Conservation (phyloP, 2,888 invertebrate genomes). For the Aethes cnicana region DNA sequence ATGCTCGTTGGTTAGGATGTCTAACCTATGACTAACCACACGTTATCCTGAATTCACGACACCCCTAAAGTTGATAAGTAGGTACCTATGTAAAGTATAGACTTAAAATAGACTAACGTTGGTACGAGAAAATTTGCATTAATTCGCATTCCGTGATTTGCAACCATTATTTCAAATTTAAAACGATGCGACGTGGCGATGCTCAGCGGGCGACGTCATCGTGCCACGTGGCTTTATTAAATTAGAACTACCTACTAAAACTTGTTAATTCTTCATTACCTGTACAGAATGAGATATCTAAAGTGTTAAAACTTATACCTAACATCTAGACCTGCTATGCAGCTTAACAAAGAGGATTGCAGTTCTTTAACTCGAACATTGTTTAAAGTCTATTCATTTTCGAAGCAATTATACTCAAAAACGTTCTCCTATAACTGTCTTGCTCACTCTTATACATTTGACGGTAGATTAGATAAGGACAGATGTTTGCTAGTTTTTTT, state of each 20-base stretch:
- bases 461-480: slow-evolving; percentile 53
- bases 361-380: slow-evolving; percentile 24
- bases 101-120: slow-evolving; percentile 23
- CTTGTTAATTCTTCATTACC: too few species aligned
- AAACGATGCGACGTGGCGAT: slow-evolving; percentile 36
- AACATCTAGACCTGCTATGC: slow-evolving; percentile 18
- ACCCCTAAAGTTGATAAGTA: background rate
- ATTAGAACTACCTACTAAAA: background rate
- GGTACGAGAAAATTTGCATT: slow-evolving; percentile 29
- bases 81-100: slow-evolving; percentile 4
- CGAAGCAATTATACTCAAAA: slow-evolving; percentile 66
- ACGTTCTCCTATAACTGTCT: slow-evolving; percentile 49
- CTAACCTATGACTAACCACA: too few species aligned
- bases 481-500: slow-evolving; percentile 57
- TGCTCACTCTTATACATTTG: slow-evolving; percentile 42
- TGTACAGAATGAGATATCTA: background rate
- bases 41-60: too few species aligned
- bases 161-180: slow-evolving; percentile 38
- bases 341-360: slow-evolving; percentile 13
- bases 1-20: too few species aligned
- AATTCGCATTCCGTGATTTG: slow-evolving; percentile 41
- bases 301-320: background rate
- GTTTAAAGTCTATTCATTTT: slow-evolving; percentile 63
- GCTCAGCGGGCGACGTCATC: slow-evolving; percentile 30
- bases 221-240: slow-evolving; percentile 9